Conservation (phyloP, 2,113 vertebrate species). For the Hiodon tergisus region DNA sequence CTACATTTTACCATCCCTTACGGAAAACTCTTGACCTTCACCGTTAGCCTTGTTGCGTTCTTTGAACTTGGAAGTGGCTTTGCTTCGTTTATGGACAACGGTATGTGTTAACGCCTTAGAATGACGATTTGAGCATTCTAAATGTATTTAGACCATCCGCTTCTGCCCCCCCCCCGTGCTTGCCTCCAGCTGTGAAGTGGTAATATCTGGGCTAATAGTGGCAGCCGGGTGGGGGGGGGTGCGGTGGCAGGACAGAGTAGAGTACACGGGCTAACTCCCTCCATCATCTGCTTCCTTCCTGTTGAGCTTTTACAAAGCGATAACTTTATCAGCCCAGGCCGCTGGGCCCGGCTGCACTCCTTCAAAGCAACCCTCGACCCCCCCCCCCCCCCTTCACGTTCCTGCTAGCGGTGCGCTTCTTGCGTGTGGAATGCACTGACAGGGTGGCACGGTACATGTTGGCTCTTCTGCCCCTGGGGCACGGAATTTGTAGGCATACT, state of each 20-base stretch:
- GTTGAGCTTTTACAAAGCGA: constrained; percentile 17
- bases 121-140: too few species aligned
- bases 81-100: too few species aligned
- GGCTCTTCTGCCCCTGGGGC: constrained; percentile 11
- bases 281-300: constrained; percentile 7
- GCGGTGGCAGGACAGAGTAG: not conserved
- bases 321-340: not conserved
- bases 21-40: too few species aligned
- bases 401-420: constrained; percentile 18
- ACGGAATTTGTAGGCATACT: not conserved
- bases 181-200: not conserved
- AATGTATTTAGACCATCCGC: not conserved
- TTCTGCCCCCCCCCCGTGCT: not conserved
- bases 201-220: not conserved
- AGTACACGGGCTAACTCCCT: not conserved
- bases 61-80: too few species aligned
- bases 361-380: not conserved
- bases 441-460: constrained; percentile 38
- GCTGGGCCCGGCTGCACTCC: not conserved
- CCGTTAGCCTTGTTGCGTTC: too few species aligned
- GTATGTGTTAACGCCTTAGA: too few species aligned
- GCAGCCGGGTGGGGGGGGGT: not conserved
- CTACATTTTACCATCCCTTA: too few species aligned
- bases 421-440: constrained; percentile 51
- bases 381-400: not conserved